phyloP scores from a whole-genome alignment of 2,797 vertebrate genomes.

The Poliocrania exsul region DNA sequence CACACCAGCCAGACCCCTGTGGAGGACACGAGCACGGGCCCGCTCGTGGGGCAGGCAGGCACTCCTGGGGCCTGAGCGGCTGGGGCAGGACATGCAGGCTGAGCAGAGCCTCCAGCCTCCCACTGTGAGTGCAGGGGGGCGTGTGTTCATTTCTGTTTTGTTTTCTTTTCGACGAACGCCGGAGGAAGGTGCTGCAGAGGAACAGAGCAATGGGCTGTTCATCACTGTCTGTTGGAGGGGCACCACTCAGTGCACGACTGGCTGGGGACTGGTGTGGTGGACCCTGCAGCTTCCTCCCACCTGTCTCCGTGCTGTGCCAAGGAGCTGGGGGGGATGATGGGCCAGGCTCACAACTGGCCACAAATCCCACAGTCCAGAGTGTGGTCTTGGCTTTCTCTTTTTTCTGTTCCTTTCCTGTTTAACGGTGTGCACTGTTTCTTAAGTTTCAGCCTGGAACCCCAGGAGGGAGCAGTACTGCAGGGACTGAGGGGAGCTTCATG shows the following conservation, averaged over 20 bases:
- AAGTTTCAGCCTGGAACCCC: constrained; percentile 54
- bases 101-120: constrained; percentile 46
- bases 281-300: not conserved
- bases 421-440: constrained; percentile 55
- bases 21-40: constrained; percentile 79
- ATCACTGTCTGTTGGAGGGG: not conserved
- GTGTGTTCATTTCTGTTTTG: constrained; percentile 52
- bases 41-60: constrained; percentile 88
- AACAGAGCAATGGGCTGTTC: not conserved
- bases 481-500: constrained; percentile 29
- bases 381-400: constrained; percentile 15
- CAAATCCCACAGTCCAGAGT: not conserved
- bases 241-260: not conserved
- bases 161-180: constrained; percentile 54
- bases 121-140: constrained; percentile 27
- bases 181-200: constrained; percentile 9
- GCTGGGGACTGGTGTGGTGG: not conserved
- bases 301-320: not conserved
- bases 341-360: not conserved
- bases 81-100: not conserved
- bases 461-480: constrained; percentile 44
- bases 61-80: constrained; percentile 90
- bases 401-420: constrained; percentile 22
- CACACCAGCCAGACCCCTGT: constrained; percentile 78
- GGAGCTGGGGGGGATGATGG: constrained; percentile 18